Base-by-base conservation (phyloP, 1,140 invertebrate species). In the Drosophila quadrilineata region DNA sequence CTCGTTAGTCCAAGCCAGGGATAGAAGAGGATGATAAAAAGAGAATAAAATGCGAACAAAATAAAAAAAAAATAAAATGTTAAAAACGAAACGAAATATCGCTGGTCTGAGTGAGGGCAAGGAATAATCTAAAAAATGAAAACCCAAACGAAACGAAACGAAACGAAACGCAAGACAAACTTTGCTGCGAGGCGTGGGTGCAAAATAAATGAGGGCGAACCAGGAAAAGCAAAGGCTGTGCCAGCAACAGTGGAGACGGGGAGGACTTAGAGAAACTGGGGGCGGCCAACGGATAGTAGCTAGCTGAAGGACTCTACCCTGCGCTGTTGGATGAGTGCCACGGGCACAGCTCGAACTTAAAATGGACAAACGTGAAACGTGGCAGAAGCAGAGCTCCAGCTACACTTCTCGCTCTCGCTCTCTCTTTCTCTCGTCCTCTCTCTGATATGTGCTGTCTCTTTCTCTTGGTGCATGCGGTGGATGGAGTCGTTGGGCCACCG, bases 51-150 rank as follows among this genome's bases (percentile, higher is more conserved):
- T 22, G 21, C 8, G 17, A 24, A 21, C 8, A 46, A 52, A 35
- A 38, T 12, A 29, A 19, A 41, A 56, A 65, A 62, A 65, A 49
- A 38, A 45, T 35, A 43, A 52, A 28, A 59, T 9, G 36, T 3
- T 4, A 50, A 57, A 28, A 29, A 49, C 40, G 57, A 71, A 14
- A 41, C 38, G 56, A 38, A 64, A 53, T 63, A 64, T 41, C 43
- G 59, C 50, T 49, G 68, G 67, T 41, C 45, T 53, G 74, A 62
- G 63, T 26, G 62, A 56, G n/a, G 66, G 71, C 65, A 85, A 86
- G 74, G 71, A 84, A 85, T 86, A 85, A 85, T 77, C 80, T 86
- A 86, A 85, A 85, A 85, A 84, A 84, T 79, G 79, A 68, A 75
- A 86, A 85, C 75, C 79, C 74, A 79, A 79, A 85, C 77, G 79